phyloP scores from a whole-genome alignment of 2,797 vertebrate species.

The Pristis pectinata region DNA sequence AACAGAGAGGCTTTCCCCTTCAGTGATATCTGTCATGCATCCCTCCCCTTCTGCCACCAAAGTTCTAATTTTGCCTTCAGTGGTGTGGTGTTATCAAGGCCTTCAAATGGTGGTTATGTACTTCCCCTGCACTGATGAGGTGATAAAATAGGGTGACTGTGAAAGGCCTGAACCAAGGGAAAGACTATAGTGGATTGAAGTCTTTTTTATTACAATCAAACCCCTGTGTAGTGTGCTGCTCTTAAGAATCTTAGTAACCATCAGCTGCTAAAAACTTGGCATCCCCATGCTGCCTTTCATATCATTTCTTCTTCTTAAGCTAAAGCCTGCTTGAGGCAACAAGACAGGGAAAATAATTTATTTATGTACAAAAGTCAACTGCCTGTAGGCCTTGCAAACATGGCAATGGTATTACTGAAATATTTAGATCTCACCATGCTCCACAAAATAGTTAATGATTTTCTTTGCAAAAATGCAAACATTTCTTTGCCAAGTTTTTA shows the following conservation, averaged over 20 bases:
- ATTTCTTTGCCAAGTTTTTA: not conserved
- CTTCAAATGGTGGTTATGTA: not conserved
- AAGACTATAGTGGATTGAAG: not conserved
- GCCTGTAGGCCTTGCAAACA: not conserved
- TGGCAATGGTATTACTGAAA: not conserved
- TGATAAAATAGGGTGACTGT: not conserved
- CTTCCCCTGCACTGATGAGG: not conserved
- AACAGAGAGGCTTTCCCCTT: not conserved
- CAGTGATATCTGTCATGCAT: not conserved
- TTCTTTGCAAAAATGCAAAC: not conserved
- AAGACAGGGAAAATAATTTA: conserved; percentile 30
- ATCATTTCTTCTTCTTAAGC: not conserved
- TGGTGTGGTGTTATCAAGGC: too few relatives aligned
- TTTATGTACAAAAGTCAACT: conserved; percentile 30
- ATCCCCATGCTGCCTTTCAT: not conserved
- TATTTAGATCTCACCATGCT: not conserved
- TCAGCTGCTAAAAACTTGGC: not conserved
- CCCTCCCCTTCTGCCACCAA: not conserved
- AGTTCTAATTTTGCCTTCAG: not conserved
- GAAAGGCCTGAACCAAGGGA: not conserved
- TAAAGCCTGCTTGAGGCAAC: conserved; percentile 24
- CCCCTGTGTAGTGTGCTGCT: not conserved
- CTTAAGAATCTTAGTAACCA: not conserved
- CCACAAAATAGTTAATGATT: not conserved
- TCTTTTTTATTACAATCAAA: not conserved